Conservation (phyloP, 2,113 vertebrate species). For the Oreocharis arfaki region DNA sequence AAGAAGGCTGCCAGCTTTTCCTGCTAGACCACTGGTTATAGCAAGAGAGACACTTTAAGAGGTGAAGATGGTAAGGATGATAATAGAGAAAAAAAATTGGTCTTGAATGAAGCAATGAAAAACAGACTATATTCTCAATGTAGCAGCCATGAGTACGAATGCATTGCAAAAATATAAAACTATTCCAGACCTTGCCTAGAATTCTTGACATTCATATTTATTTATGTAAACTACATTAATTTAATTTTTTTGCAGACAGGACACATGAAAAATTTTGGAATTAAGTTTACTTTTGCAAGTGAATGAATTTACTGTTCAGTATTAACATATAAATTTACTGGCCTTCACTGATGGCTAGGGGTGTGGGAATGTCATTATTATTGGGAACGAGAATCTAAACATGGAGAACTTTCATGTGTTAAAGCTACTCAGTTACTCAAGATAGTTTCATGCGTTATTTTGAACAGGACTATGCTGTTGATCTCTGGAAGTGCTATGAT, state of each 20-base stretch:
- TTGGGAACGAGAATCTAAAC: neutral
- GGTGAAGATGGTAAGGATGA: neutral
- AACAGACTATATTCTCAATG: neutral
- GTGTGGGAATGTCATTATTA: neutral
- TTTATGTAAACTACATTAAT: constrained; percentile 51
- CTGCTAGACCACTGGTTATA: neutral
- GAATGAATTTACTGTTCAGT: constrained; percentile 29
- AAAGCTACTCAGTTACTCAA: neutral
- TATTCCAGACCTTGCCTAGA: neutral
- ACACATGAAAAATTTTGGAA: constrained; percentile 21
- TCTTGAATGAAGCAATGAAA: neutral
- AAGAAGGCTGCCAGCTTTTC: neutral
- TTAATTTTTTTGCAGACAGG: constrained; percentile 48
- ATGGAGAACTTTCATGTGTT: neutral
- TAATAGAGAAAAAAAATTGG: neutral
- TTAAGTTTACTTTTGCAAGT: constrained; percentile 51
- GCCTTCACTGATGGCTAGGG: neutral
- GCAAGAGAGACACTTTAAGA: neutral
- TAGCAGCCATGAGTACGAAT: neutral
- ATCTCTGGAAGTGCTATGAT: neutral
- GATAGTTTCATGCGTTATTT: neutral
- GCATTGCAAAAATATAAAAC: neutral
- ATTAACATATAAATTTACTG: constrained; percentile 54
- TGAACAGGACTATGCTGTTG: neutral
- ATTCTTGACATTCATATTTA: constrained; percentile 41